Conservation (phyloP, 2,113 vertebrate species). For the Sitta europaea region DNA sequence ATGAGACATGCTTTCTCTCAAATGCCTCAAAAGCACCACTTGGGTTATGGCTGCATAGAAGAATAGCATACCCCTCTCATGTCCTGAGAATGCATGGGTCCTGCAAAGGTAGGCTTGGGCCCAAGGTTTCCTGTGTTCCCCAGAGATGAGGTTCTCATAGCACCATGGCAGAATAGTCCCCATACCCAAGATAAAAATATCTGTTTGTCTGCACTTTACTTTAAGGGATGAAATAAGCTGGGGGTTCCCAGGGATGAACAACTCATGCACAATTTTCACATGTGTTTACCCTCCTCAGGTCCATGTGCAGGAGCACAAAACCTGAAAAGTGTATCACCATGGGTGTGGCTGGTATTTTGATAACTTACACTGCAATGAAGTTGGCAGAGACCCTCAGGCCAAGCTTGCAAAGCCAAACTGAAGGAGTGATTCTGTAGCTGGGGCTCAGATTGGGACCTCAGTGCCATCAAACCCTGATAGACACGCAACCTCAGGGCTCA, state of each 20-base stretch:
- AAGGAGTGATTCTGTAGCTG: background rate
- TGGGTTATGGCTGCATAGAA: background rate
- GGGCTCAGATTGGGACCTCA: rapidly evolving
- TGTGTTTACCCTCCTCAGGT: background rate
- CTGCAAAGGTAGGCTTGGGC: background rate
- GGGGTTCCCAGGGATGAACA: background rate
- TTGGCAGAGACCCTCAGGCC: rapidly evolving
- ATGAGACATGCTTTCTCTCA: background rate
- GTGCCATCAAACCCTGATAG: background rate
- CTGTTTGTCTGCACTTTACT: background rate
- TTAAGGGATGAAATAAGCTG: background rate
- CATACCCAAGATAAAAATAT: background rate
- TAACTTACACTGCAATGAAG: background rate
- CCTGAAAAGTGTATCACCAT: rapidly evolving
- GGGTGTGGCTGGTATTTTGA: background rate
- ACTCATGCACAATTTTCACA: background rate
- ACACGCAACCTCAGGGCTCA: rapidly evolving
- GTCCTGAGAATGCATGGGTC: rapidly evolving
- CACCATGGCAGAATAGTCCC: background rate
- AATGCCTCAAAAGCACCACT: background rate
- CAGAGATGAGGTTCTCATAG: background rate
- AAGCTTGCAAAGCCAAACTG: background rate
- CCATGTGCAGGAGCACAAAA: background rate
- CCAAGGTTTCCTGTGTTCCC: background rate
- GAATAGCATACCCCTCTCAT: background rate